Percentiles rank a stretch among this genome's conserved stretches.
phyloP scores from a whole-genome alignment of 2,888 invertebrate genomes.

The Heliconius ethilla region DNA sequence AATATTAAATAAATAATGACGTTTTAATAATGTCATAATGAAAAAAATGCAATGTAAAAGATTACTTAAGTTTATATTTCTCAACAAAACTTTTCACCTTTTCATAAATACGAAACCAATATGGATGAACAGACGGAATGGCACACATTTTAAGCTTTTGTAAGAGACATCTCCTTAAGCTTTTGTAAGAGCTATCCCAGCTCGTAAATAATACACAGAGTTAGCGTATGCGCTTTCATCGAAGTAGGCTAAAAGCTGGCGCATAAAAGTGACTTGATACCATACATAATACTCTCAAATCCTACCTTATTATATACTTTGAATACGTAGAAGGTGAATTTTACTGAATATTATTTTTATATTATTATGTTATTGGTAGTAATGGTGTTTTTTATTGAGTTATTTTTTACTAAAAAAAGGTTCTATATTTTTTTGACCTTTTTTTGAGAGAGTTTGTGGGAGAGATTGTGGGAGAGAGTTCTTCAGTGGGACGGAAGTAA shows the following conservation, averaged over 20 bases:
- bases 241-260: conserved; percentile 69
- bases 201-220: conserved; percentile 38
- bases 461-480: too few relatives aligned
- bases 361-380: background rate
- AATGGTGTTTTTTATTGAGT: background rate
- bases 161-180: conserved; percentile 25
- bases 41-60: background rate
- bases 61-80: background rate
- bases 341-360: background rate
- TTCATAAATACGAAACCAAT: conserved; percentile 7
- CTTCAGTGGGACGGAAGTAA: too few relatives aligned
- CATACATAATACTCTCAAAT: conserved; percentile 43
- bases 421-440: too few relatives aligned
- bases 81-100: background rate
- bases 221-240: conserved; percentile 49
- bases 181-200: conserved; percentile 30
- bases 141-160: conserved; percentile 32
- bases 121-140: conserved; percentile 6
- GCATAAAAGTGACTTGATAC: conserved; percentile 60
- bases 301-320: conserved; percentile 11
- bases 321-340: background rate
- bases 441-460: too few relatives aligned
- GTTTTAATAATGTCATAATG: too few relatives aligned
- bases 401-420: too few relatives aligned
- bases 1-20: too few relatives aligned